These are phyloP conservation scores for Bellardia bayeri DNA, from an alignment of 2,888 invertebrate species.

Conservation along the genomic window DNA sequence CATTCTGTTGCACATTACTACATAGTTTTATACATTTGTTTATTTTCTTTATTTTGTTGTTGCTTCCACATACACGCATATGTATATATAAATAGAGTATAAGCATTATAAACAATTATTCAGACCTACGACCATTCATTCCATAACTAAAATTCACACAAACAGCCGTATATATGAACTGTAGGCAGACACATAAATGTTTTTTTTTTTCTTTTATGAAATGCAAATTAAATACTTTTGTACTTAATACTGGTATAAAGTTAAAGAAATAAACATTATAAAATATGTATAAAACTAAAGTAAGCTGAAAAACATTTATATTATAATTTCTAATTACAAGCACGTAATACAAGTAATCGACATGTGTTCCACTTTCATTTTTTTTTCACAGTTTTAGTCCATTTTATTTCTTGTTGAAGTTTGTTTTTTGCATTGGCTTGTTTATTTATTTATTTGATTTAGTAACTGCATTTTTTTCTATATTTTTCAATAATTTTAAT, in stretches of 20 bases:
- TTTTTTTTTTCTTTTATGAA: constrained; percentile 24
- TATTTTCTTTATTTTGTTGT: constrained; percentile 2
- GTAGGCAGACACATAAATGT: neutral
- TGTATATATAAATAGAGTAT: constrained; percentile 1
- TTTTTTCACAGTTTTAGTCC: constrained; percentile 27
- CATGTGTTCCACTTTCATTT: constrained; percentile 74
- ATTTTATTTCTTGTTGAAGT: constrained; percentile 51
- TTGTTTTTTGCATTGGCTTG: constrained; percentile 18
- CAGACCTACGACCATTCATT: constrained; percentile 38
- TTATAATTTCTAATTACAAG: constrained; percentile 71
- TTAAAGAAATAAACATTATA: constrained; percentile 10
- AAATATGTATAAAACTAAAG: constrained; percentile 13
- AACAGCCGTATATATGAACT: neutral
- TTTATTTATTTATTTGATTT: constrained; percentile 30
- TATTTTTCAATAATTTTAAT: constrained; percentile 40
- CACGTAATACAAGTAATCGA: constrained; percentile 72
- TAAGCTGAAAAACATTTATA: constrained; percentile 57
- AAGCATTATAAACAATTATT: constrained; percentile 41
- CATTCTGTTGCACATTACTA: constrained; percentile 66
- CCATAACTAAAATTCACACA: neutral
- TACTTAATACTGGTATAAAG: constrained; percentile 39
- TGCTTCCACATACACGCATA: constrained; percentile 3
- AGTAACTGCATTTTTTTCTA: constrained; percentile 52
- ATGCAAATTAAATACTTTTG: constrained; percentile 65
- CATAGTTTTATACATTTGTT: constrained; percentile 36